Percentiles rank a stretch among this genome's conserved stretches.
Conservation (phyloP, 2,888 invertebrate species). For the Plemyria rubiginata region DNA sequence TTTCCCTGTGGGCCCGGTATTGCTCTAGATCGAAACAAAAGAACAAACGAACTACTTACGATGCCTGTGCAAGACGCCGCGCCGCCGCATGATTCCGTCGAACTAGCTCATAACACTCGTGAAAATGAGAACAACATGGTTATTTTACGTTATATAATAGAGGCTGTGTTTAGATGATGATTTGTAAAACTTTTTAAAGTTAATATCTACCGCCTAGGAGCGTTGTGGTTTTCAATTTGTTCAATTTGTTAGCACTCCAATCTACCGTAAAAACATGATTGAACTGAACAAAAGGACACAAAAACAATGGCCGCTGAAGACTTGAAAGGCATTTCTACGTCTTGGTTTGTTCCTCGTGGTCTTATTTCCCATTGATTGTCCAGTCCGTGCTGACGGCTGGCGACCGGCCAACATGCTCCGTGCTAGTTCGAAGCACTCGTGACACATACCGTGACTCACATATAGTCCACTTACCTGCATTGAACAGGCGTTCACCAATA, state of each 20-base stretch:
- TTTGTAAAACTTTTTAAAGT: too few relatives aligned
- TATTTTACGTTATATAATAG: too few relatives aligned
- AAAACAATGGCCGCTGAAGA: constrained; percentile 7
- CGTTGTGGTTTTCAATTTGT: too few relatives aligned
- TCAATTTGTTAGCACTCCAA: background rate
- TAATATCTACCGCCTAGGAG: too few relatives aligned
- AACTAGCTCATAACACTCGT: constrained; percentile 7
- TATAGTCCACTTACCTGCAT: background rate
- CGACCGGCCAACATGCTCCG: constrained; percentile 26
- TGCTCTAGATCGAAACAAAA: constrained; percentile 46
- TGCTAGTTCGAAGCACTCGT: background rate
- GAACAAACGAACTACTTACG: constrained; percentile 24
- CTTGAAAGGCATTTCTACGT: constrained; percentile 16
- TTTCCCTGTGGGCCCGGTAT: background rate
- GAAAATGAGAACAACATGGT: background rate
- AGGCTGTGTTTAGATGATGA: too few relatives aligned
- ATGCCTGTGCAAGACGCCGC: constrained; percentile 10
- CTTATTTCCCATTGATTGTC: constrained; percentile 34
- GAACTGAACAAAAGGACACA: constrained; percentile 15
- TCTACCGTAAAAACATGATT: constrained; percentile 11
- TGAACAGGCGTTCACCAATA: too few relatives aligned
- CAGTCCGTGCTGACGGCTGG: constrained; percentile 26
- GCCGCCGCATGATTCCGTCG: background rate
- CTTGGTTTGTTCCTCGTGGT: constrained; percentile 18
- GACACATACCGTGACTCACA: constrained; percentile 7